Evolutionary conservation across 2,113 vertebrate genomes (phyloP).

Genomic region (Neolamprologus devosi): DNA sequence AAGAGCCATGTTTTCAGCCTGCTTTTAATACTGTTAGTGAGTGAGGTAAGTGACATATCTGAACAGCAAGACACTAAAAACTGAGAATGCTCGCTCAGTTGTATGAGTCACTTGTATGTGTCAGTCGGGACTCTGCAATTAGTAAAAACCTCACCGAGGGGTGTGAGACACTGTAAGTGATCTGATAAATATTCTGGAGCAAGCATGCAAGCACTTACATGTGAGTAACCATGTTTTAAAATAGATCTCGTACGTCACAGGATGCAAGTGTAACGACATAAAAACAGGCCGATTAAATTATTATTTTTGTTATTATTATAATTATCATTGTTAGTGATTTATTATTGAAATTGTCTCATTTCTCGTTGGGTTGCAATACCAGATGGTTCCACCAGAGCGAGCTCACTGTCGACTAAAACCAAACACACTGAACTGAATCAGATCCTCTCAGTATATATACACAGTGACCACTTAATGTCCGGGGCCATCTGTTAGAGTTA

Average conservation of each 20-base stretch:
- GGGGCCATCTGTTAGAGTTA: background rate
- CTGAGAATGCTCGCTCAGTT: background rate
- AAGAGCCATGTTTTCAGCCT: background rate
- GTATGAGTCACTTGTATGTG: fast-evolving
- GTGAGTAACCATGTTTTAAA: background rate
- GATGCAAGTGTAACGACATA: background rate
- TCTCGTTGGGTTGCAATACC: background rate
- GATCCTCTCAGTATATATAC: background rate
- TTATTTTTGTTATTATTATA: background rate
- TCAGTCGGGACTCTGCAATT: background rate
- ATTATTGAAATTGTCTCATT: background rate
- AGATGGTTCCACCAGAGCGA: background rate
- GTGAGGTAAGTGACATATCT: background rate
- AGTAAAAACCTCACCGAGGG: background rate
- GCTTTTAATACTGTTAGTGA: background rate
- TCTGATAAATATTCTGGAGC: background rate
- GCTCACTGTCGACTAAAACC: background rate
- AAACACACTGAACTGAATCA: background rate
- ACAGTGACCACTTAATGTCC: background rate
- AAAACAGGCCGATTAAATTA: background rate
- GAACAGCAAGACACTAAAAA: background rate
- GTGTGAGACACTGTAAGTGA: background rate
- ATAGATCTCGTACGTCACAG: background rate
- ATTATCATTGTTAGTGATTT: background rate
- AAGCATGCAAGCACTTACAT: background rate